A percentile compares a stretch with the other conserved stretches of the same genome.
phyloP scores from a whole-genome alignment of 30 jellyfish, hydroid and myxozoan species.

The Turritopsis rubra region DNA sequence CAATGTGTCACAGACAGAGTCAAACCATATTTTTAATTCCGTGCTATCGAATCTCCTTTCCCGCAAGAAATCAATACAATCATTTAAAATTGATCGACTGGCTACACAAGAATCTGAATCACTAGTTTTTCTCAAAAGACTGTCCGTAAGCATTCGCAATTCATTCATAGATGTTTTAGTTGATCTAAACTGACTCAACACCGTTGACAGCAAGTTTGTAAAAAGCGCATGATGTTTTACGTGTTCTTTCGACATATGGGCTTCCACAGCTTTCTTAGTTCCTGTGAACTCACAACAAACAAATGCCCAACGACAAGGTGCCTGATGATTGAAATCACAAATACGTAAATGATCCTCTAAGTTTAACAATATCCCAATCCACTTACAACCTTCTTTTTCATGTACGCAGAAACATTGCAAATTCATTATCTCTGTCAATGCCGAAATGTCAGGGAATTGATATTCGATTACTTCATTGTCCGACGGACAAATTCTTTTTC shows the following conservation, averaged over 20 bases:
- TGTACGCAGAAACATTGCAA: conserved; percentile 34
- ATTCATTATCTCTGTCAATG: conserved; percentile 40
- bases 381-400: conserved; percentile 44
- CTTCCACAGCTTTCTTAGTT: conserved; percentile 7
- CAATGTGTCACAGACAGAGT: not conserved
- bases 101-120: not conserved
- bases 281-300: conserved; percentile 50
- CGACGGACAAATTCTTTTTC: conserved; percentile 34
- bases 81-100: not conserved
- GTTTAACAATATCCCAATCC: conserved; percentile 43
- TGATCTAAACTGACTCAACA: not conserved
- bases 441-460: conserved; percentile 44
- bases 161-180: not conserved
- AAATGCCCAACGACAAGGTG: conserved; percentile 22
- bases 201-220: not conserved
- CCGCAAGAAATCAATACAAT: not conserved
- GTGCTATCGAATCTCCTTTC: not conserved
- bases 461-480: conserved; percentile 29
- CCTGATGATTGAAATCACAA: not conserved
- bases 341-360: conserved; percentile 23
- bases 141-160: not conserved
- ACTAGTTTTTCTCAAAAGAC: not conserved
- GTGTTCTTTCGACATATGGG: conserved; percentile 17
- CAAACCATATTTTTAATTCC: not conserved
- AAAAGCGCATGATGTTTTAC: conserved; percentile 22